Evolutionary conservation across 2,888 invertebrate species (phyloP).

Genomic region (Reticulitermes lucifugus): DNA sequence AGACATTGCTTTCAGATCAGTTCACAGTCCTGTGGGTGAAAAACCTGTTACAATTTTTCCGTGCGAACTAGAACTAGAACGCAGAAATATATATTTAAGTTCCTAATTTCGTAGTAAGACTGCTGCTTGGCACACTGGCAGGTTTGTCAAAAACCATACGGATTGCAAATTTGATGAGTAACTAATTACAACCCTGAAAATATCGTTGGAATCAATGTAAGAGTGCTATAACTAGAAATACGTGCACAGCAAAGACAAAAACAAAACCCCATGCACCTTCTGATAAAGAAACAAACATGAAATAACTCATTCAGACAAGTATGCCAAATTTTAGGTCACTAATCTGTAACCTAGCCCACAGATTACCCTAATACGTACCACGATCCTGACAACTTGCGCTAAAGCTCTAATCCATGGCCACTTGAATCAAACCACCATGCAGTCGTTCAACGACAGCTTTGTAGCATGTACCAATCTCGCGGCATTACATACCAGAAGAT

Average conservation of each 20-base stretch:
- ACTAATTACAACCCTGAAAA: background rate
- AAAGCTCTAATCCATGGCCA: too few relatives aligned
- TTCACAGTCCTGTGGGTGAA: background rate
- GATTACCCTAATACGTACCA: too few relatives aligned
- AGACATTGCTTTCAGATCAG: constrained; percentile 26
- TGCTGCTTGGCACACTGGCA: constrained; percentile 18
- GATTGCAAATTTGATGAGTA: background rate
- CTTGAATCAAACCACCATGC: too few relatives aligned
- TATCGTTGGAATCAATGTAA: background rate
- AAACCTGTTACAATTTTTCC: background rate
- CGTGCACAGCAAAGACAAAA: background rate
- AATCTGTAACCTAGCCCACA: too few relatives aligned
- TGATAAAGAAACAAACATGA: background rate
- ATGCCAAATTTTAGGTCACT: background rate
- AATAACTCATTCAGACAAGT: constrained; percentile 25
- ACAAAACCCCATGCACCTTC: background rate
- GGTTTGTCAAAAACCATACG: background rate
- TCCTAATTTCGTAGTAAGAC: constrained; percentile 33
- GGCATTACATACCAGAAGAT: too few relatives aligned
- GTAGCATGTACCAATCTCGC: too few relatives aligned
- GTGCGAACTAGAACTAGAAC: background rate
- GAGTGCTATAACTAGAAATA: background rate
- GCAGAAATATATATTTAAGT: constrained; percentile 1
- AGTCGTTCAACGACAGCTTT: too few relatives aligned
- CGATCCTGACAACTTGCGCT: too few relatives aligned